A percentile compares a stretch with the other conserved stretches of the same genome.
phyloP scores from a whole-genome alignment of 2,888 invertebrate genomes.

The Drosophila gaucha region DNA sequence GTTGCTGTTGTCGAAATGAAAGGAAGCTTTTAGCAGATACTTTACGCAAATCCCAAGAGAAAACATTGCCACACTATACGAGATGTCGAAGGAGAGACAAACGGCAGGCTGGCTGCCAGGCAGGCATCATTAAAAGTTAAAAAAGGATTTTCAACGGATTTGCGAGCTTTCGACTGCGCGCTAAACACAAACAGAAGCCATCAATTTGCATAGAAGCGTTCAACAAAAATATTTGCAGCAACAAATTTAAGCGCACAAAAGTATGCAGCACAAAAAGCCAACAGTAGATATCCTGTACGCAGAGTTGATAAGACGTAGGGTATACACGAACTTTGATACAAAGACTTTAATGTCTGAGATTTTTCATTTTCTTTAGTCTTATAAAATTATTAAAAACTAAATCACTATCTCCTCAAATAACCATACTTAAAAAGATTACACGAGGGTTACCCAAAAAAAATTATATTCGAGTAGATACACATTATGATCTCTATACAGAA shows the following conservation, averaged over 20 bases:
- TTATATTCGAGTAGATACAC: too few relatives aligned
- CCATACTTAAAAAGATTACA: too few relatives aligned
- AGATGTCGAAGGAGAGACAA: conserved; percentile 21
- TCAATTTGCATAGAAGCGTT: conserved; percentile 68
- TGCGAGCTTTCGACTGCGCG: conserved; percentile 61
- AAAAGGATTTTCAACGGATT: conserved; percentile 79
- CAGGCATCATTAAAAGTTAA: conserved; percentile 77
- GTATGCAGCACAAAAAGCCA: conserved; percentile 31
- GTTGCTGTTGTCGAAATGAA: conserved; percentile 52
- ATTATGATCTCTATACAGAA: too few relatives aligned
- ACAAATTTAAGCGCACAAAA: conserved; percentile 43
- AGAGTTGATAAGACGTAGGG: background rate
- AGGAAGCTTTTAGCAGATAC: conserved; percentile 80
- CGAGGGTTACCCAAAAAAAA: too few relatives aligned
- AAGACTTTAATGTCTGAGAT: too few relatives aligned
- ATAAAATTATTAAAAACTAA: too few relatives aligned
- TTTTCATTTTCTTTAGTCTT: too few relatives aligned
- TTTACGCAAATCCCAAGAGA: conserved; percentile 79
- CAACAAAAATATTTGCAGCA: conserved; percentile 26
- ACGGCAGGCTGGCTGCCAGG: conserved; percentile 8
- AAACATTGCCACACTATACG: conserved; percentile 74
- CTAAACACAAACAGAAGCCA: conserved; percentile 74
- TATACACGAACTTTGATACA: too few relatives aligned
- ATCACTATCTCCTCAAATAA: too few relatives aligned
- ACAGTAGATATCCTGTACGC: background rate